These are phyloP conservation scores for Chironomus tepperi DNA, from an alignment of 1,140 invertebrate genomes.

Conservation along the genomic window DNA sequence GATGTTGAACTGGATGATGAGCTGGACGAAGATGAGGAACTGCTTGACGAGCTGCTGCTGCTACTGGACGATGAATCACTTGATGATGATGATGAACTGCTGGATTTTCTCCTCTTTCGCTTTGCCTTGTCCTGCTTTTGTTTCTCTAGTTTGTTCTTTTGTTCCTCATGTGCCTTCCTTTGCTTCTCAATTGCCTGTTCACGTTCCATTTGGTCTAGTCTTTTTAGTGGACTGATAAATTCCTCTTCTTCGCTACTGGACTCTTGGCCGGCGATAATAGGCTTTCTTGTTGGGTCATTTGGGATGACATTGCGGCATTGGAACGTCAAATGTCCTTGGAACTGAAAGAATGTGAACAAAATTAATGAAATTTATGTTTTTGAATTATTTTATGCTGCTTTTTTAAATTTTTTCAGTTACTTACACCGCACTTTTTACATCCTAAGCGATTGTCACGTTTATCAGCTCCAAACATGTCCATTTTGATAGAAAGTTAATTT, in stretches of 20 bases:
- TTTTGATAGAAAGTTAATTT: conserved; percentile 9
- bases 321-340: conserved; percentile 90
- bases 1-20: neutral
- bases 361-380: neutral
- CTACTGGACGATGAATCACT: neutral
- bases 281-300: conserved; percentile 43
- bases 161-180: too few species aligned
- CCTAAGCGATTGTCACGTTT: conserved; percentile 68
- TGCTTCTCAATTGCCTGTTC: neutral
- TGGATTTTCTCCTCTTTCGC: neutral
- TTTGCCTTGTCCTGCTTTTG: neutral
- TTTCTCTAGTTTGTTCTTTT: neutral
- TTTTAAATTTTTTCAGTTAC: neutral
- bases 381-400: neutral
- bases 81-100: neutral
- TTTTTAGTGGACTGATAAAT: neutral
- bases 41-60: neutral
- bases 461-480: conserved; percentile 44
- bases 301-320: conserved; percentile 95
- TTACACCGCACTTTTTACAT: conserved; percentile 78
- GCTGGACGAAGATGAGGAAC: neutral
- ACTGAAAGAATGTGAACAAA: too few species aligned
- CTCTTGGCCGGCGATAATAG: neutral
- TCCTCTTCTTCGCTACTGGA: neutral
- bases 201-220: neutral